Evolutionary conservation across 2,888 invertebrate species (phyloP), one percentile per base, ranked within the genome.

Genomic region (Himalopsyche tibetana): DNA sequence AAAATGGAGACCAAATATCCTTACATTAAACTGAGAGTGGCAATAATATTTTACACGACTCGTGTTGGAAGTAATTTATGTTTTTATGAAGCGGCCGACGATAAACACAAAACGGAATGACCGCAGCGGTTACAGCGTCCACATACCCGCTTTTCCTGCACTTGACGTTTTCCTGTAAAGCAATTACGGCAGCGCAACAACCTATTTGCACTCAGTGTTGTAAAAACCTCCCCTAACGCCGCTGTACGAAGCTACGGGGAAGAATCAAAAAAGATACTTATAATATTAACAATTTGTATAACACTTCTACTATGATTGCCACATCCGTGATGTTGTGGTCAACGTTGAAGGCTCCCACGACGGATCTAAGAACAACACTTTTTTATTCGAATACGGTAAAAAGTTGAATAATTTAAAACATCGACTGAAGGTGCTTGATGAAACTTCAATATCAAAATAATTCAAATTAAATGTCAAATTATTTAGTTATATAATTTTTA

Each of bases 91-190:
- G 17, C 63, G 63, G 2, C 8, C 5, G 28, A 63, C 63, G 63
- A 63, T 63, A 63, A 63, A 63, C 11, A 28, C 28, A 28, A 63
- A 63, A 9, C 6, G 28, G 28, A 63, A 19, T 63, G 63, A 63
- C 63, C 63, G 63, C 63, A 63, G 63, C 11, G 63, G 63, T 63
- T 63, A 63, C 63, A 63, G 4, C 63, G 19, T 5, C 63, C 63
- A 19, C 8, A 17, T 63, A 63, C 63, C 63, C 15, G 63, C 8
- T 56, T n/a, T 28, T 63, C 19, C 63, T 63, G 63, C 63, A 63
- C 63, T 19, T 63, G 63, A 63, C 63, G 63, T 19, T 63, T 28
- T 63, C 63, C 63, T 63, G 63, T 63, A 63, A 63, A 63, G 63
- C 63, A 63, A 63, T 63, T 63, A 63, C 1, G 63, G 19, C 63